A percentile compares a stretch with the other conserved stretches of the same genome.
Conservation (phyloP, 2,888 invertebrate genomes). For the Tenthredo distinguenda region DNA sequence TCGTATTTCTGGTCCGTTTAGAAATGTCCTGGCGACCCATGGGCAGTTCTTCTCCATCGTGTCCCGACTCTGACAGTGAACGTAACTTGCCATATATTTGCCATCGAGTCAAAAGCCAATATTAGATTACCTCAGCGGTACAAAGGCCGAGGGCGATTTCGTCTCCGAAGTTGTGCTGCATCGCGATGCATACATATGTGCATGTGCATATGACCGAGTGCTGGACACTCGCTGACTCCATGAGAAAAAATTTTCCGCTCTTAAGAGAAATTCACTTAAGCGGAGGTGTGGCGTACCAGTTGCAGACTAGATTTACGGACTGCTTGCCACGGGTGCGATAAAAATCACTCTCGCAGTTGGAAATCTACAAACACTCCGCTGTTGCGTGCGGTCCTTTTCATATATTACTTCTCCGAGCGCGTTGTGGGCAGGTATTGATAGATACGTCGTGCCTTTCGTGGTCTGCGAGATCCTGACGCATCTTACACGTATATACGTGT, state of each 20-base stretch:
- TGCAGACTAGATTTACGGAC: slow-evolving; percentile 20
- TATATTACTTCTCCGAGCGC: not conserved
- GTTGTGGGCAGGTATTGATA: slow-evolving; percentile 8
- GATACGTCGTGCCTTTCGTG: not conserved
- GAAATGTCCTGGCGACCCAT: not conserved
- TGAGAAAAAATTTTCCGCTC: not conserved
- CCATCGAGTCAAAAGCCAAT: slow-evolving; percentile 24
- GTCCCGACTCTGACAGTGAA: not conserved
- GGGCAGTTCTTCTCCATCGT: not conserved
- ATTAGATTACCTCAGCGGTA: not conserved
- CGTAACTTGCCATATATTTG: slow-evolving; percentile 14
- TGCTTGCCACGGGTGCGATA: not conserved
- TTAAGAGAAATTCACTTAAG: slow-evolving; percentile 25
- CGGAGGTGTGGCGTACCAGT: slow-evolving; percentile 37
- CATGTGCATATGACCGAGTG: not conserved
- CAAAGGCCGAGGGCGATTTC: not conserved
- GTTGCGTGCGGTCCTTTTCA: not conserved
- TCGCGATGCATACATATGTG: not conserved
- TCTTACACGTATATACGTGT: not conserved
- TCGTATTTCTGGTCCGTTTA: too few species aligned
- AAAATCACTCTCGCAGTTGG: slow-evolving; percentile 34
- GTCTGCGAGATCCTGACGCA: not conserved
- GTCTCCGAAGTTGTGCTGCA: not conserved
- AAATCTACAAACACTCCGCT: slow-evolving; percentile 15
- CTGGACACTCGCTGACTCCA: not conserved